Conservation (phyloP, 2,797 vertebrate genomes). For the Oreochromis mossambicus region DNA sequence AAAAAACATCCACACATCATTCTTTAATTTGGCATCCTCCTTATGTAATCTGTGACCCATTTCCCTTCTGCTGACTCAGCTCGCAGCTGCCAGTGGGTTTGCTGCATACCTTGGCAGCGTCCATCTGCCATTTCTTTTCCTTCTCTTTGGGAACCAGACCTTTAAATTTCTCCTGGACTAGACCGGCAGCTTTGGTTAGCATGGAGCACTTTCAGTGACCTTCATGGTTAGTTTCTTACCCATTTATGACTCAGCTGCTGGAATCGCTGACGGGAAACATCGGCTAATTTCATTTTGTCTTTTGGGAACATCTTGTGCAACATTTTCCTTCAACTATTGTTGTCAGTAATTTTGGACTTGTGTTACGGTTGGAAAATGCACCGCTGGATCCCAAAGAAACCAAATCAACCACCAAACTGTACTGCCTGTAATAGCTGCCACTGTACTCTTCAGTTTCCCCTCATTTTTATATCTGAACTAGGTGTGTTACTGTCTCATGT, state of each 20-base stretch:
- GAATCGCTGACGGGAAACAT: background rate
- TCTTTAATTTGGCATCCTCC: background rate
- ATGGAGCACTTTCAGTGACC: background rate
- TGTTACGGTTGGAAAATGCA: background rate
- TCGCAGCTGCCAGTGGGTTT: background rate
- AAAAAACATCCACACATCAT: conserved; percentile 1
- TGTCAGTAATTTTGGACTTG: background rate
- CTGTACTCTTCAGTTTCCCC: background rate
- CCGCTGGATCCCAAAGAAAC: background rate
- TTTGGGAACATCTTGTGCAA: background rate
- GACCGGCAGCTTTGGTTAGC: rapidly evolving
- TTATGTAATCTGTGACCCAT: background rate
- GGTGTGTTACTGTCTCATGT: background rate
- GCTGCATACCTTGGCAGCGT: background rate
- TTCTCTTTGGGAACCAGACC: background rate
- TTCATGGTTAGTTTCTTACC: background rate
- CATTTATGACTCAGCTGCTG: conserved; percentile 26
- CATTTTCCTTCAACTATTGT: background rate
- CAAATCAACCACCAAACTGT: background rate
- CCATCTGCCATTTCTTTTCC: background rate
- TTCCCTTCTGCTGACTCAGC: background rate
- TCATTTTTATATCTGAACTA: rapidly evolving
- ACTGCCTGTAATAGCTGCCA: background rate
- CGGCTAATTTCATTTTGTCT: background rate
- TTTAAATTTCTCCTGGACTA: background rate